Evolutionary conservation across 2,797 vertebrate genomes (phyloP).

Genomic region (Lutjanus argentimaculatus): DNA sequence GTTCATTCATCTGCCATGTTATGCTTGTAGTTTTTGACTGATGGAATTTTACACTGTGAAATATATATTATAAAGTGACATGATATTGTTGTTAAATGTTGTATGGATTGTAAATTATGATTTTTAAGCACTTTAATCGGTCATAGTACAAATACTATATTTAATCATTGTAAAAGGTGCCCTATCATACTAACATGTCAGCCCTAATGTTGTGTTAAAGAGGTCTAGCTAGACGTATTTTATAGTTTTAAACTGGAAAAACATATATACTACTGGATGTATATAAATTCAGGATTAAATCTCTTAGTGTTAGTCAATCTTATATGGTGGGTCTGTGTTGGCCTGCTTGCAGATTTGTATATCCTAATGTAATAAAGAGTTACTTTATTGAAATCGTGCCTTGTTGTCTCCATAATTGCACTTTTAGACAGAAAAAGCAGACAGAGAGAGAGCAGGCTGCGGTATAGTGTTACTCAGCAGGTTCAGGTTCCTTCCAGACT

Average conservation of each 20-base stretch:
- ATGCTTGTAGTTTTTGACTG: constrained; percentile 68
- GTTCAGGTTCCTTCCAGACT: constrained; percentile 54
- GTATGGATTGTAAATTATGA: constrained; percentile 49
- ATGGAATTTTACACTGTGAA: constrained; percentile 81
- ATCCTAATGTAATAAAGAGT: constrained; percentile 79
- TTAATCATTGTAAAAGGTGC: constrained; percentile 41
- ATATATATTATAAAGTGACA: constrained; percentile 58
- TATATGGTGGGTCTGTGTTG: constrained; percentile 47
- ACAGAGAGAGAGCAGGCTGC: not conserved
- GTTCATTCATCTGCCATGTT: constrained; percentile 51
- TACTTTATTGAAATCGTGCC: constrained; percentile 58
- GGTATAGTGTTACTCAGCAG: constrained; percentile 17
- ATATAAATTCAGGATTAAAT: constrained; percentile 48
- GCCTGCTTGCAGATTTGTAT: constrained; percentile 67
- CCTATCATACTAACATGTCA: constrained; percentile 48
- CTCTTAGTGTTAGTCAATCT: constrained; percentile 54
- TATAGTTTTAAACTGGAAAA: constrained; percentile 46
- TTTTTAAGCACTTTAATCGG: constrained; percentile 77
- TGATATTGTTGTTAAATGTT: constrained; percentile 53
- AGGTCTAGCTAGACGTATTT: constrained; percentile 45
- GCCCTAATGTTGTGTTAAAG: constrained; percentile 37
- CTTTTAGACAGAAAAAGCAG: not conserved
- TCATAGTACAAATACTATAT: constrained; percentile 50
- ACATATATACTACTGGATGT: constrained; percentile 39
- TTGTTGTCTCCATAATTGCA: constrained; percentile 33